Evolutionary conservation across 30 jellyfish, hydroid and myxozoan species (phyloP), one percentile per base, ranked within the genome.

Genomic region (Rhopilema esculentum): DNA sequence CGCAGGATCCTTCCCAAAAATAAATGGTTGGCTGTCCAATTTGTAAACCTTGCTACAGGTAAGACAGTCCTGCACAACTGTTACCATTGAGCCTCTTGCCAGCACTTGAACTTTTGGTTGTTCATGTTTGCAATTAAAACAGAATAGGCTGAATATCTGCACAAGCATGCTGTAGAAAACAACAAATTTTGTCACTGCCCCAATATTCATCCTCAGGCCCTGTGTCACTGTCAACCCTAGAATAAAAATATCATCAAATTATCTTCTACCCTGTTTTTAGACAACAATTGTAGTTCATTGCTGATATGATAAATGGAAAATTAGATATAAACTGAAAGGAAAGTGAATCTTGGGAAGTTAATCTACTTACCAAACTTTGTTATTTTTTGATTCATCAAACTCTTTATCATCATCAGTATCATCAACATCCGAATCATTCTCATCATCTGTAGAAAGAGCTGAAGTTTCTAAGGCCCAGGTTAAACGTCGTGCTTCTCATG

Each of bases 31-130:
- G 25, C 72, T 27, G 53, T 64, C 27, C 80, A 69, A 80, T 49
- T 64, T 67, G 27, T 0, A 80, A 21, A 22, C 26, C 51, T 53
- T 27, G 49, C 90, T 83, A 80, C 90, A 80, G 15, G 32, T 29
- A 20, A 29, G 27, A 33, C 82, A 62, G 18, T 65, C 30, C 83
- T 80, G 90, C 23, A 26, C 48, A n/a, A 65, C 82, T 18, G 82
- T 80, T 29, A 64, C 82, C 90, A 33, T 75, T 30, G 73, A 49
- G 28, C 86, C 86, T 18, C 33, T 75, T 49, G 86, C 50, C 33
- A 52, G 27, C 74, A 75, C 48, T 49, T 75, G 48, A 17, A 75
- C 86, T 48, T 48, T 49, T 7, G 86, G 86, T 52, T 52, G 48
- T 25, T 49, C 72, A 8, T 75, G 27, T 75, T 75, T 75, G 27